Evolutionary conservation across 2,797 vertebrate genomes (phyloP), one percentile per base, ranked within the genome.

Genomic region (Pteropus rufus): DNA sequence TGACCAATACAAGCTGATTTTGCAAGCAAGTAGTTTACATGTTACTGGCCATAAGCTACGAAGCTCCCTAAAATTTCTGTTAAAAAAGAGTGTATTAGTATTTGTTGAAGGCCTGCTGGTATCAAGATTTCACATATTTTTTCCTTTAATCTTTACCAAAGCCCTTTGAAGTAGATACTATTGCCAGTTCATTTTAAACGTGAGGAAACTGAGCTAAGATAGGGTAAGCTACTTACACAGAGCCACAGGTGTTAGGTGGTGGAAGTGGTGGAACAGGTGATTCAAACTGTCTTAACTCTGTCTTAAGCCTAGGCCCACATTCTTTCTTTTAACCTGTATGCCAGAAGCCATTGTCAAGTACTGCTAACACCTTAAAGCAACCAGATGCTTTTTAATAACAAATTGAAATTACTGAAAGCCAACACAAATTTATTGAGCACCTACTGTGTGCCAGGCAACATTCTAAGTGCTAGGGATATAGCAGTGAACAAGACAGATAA

Each of bases 371-470:
- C 36, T 72, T 84, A 82, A 62, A 88, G 46, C 54, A 89, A 41
- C 83, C n/a, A 62, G 39, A 24, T 56, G 36, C 34, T 72, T 64
- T 41, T 73, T 84, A 67, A 77, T 76, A 92, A 58, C 36, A 67
- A 82, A 46, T 76, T 82, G n/a, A 77, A 85, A 76, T 76, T 65
- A 89, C 41, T 76, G 46, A 93, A 94, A 91, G 82, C 34, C 62
- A 91, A n/a, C 60, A 89, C 90, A 83, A 83, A 65, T 34, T 91
- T 83, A 46, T 9, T 75, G 52, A 92, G 49, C 29, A 60, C 62
- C 64, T 93, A 1, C 49, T 94, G 23, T 46, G 4, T 76, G n/a
- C 10, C 64, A 52, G n/a, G 19, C 15, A 67, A 64, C 65, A 23
- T 36, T 79, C 65, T 65, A 87, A 82, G 70, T n/a, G 15, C 58